Conservation (phyloP, 2,888 invertebrate species). For the Cremastinae sp. region DNA sequence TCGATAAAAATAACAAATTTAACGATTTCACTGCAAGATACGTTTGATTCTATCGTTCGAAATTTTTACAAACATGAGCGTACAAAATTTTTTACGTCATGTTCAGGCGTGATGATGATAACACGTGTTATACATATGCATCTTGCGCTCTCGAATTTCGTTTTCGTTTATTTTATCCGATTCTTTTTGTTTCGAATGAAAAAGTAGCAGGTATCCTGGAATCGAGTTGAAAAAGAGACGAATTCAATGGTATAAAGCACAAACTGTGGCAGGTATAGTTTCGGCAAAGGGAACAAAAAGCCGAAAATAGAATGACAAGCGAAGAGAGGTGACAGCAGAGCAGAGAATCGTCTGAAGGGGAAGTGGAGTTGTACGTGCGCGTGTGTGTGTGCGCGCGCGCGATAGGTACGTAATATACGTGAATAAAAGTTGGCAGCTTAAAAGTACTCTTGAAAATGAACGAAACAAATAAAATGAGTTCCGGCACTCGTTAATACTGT, state of each 20-base stretch:
- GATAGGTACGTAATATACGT: conserved; percentile 11
- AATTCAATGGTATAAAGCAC: too few species aligned
- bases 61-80: too few species aligned
- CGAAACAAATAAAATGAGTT: conserved; percentile 47
- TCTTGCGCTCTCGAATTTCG: too few species aligned
- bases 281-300: conserved; percentile 32
- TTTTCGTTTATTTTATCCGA: too few species aligned
- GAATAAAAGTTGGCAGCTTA: conserved; percentile 29
- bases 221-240: too few species aligned
- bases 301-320: conserved; percentile 42
- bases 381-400: too few species aligned
- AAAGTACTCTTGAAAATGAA: conserved; percentile 42
- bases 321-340: conserved; percentile 2
- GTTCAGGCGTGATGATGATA: conserved; percentile 29
- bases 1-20: too few species aligned
- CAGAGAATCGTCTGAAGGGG: conserved; percentile 7
- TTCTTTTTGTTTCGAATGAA: too few species aligned
- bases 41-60: not conserved
- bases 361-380: not conserved
- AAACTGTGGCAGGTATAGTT: not conserved
- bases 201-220: too few species aligned
- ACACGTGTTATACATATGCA: too few species aligned
- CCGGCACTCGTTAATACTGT: conserved; percentile 51
- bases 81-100: too few species aligned
- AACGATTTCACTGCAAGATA: not conserved